Evolutionary conservation across 2,888 invertebrate genomes (phyloP).

Genomic region (Drosophila incognita): DNA sequence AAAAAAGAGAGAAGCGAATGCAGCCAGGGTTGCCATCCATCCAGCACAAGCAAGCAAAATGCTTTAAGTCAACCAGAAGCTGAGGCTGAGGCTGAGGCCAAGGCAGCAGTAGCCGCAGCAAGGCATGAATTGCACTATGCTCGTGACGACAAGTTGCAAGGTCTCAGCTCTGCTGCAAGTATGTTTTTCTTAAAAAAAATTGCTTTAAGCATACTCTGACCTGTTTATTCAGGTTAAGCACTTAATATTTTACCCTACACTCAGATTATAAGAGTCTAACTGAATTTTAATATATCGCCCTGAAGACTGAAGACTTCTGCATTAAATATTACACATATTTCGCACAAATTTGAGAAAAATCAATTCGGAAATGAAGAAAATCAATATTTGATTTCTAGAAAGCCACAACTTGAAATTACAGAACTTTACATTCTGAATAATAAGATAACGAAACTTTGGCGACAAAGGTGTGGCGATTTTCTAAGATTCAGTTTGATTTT

Average conservation of each 20-base stretch:
- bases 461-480: not conserved
- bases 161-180: constrained; percentile 21
- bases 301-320: no score
- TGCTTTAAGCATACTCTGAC: constrained; percentile 12
- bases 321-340: no score
- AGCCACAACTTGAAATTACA: no score
- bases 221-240: not conserved
- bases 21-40: constrained; percentile 12
- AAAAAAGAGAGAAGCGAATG: constrained; percentile 25
- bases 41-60: constrained; percentile 13
- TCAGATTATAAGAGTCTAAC: not conserved
- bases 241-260: not conserved
- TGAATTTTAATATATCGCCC: not conserved
- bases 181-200: constrained; percentile 7
- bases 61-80: constrained; percentile 25
- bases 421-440: not conserved
- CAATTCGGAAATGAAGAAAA: no score
- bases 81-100: constrained; percentile 30
- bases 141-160: constrained; percentile 28
- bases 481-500: not conserved
- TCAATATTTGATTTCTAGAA: no score
- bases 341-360: no score
- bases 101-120: constrained; percentile 18
- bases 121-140: constrained; percentile 31
- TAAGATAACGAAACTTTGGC: not conserved